Evolutionary conservation across 2,888 invertebrate genomes (phyloP).

Genomic region (Norana najaformis): DNA sequence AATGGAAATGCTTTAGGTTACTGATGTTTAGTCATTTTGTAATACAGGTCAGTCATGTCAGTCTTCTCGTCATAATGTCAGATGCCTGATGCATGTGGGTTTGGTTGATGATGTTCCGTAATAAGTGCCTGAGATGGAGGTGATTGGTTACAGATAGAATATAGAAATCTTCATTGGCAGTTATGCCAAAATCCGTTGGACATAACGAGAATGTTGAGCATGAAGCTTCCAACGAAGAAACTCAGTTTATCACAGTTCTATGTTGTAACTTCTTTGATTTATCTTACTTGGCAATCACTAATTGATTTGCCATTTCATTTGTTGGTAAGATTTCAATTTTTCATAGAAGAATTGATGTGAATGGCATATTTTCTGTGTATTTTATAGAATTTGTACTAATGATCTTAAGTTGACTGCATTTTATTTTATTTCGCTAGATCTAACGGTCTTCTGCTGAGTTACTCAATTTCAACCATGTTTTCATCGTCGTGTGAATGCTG

Average conservation of each 20-base stretch:
- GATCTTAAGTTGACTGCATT: neutral
- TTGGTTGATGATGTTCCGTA: neutral
- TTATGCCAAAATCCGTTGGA: too few species aligned
- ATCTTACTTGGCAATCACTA: too few species aligned
- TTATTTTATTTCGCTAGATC: neutral
- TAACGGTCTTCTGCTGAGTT: neutral
- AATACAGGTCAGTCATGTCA: slow-evolving; percentile 51
- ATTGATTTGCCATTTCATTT: too few species aligned
- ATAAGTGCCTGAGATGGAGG: neutral
- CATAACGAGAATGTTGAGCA: too few species aligned
- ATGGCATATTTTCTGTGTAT: too few species aligned
- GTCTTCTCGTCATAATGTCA: neutral
- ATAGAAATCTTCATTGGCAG: too few species aligned
- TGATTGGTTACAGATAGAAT: neutral
- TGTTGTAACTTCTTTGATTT: neutral
- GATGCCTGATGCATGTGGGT: neutral
- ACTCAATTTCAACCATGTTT: neutral
- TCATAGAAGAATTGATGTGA: too few species aligned
- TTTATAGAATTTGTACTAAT: too few species aligned
- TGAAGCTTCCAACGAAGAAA: too few species aligned
- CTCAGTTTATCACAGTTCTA: too few species aligned
- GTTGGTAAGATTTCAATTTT: too few species aligned
- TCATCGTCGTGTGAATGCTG: too few species aligned
- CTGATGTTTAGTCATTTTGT: slow-evolving; percentile 55
- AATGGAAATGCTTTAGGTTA: slow-evolving; percentile 56